phyloP scores from a whole-genome alignment of 2,113 vertebrate genomes.

The Labeo rohita region DNA sequence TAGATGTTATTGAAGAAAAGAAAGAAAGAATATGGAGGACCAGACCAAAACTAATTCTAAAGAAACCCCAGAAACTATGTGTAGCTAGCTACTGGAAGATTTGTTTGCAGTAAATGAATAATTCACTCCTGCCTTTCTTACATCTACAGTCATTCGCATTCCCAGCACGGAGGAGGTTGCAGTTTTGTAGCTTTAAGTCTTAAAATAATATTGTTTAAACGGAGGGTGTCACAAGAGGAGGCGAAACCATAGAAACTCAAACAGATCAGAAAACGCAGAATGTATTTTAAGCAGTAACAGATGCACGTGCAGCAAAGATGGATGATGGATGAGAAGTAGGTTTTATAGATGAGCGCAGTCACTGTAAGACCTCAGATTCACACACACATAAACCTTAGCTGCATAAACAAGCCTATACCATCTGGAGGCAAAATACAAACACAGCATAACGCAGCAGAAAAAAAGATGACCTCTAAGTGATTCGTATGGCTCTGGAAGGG shows the following conservation, averaged over 20 bases:
- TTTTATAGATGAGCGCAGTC: constrained; percentile 34
- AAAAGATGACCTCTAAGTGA: background rate
- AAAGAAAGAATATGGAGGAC: constrained; percentile 6
- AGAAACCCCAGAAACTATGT: background rate
- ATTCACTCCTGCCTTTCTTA: background rate
- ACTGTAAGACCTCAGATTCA: constrained; percentile 7
- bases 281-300: constrained; percentile 62
- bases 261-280: constrained; percentile 46
- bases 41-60: background rate
- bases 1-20: constrained; percentile 33
- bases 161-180: constrained; percentile 12
- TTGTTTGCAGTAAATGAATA: background rate
- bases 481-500: background rate
- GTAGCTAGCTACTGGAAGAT: background rate
- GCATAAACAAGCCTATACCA: constrained; percentile 12
- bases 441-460: constrained; percentile 13
- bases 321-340: constrained; percentile 18
- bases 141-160: constrained; percentile 7
- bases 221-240: background rate
- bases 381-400: background rate
- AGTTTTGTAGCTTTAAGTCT: constrained; percentile 43
- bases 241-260: constrained; percentile 24
- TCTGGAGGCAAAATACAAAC: constrained; percentile 38
- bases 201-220: constrained; percentile 48
- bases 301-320: constrained; percentile 47